Conservation (phyloP, 2,113 vertebrate genomes). For the Todiramphus chloris region DNA sequence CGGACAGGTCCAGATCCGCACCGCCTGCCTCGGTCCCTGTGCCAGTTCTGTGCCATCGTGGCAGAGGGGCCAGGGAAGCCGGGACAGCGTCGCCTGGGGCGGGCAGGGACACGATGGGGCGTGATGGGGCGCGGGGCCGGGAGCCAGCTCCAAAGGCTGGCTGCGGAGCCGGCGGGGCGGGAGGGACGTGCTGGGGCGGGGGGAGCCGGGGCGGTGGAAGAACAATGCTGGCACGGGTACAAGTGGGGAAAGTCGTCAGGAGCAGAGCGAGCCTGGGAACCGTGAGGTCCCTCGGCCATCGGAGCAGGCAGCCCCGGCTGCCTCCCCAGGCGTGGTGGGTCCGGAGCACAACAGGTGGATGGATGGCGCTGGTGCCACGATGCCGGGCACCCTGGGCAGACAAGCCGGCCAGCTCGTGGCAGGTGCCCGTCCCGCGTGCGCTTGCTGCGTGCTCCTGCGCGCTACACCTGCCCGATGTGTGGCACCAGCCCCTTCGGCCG, state of each 20-base stretch:
- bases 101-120: fast-evolving
- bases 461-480: background rate
- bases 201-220: background rate
- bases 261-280: background rate
- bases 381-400: background rate
- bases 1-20: fast-evolving
- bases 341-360: background rate
- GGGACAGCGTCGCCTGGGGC: fast-evolving
- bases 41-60: background rate
- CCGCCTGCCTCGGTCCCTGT: background rate
- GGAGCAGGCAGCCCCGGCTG: background rate
- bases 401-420: fast-evolving
- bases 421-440: fast-evolving
- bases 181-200: background rate
- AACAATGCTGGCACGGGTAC: slow-evolving; percentile 50
- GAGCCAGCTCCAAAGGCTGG: background rate
- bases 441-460: fast-evolving
- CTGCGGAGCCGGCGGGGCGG: background rate
- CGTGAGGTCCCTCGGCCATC: background rate
- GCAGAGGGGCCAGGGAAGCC: background rate
- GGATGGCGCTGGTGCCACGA: fast-evolving
- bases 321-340: fast-evolving
- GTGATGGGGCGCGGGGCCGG: background rate
- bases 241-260: background rate
- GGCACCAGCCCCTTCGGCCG: background rate